phyloP scores from a whole-genome alignment of 1,140 invertebrate genomes.

The Araneus ventricosus region DNA sequence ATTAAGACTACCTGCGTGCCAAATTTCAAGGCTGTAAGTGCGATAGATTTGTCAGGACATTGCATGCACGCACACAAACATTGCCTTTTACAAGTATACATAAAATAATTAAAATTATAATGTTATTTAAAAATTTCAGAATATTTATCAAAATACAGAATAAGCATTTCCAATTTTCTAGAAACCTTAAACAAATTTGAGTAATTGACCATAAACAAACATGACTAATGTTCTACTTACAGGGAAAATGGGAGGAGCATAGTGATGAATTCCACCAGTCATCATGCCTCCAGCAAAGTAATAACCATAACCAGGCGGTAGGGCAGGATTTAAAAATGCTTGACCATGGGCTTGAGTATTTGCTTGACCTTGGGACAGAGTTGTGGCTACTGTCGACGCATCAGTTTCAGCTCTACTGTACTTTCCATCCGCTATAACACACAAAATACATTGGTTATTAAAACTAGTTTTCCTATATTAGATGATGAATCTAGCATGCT shows the following conservation, averaged over 20 bases:
- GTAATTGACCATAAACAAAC: neutral
- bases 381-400: constrained; percentile 88
- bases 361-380: constrained; percentile 86
- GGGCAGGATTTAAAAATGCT: constrained; percentile 79
- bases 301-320: constrained; percentile 86
- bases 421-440: constrained; percentile 85
- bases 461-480: too few relatives aligned
- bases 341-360: constrained; percentile 83
- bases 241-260: constrained; percentile 84
- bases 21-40: too few relatives aligned
- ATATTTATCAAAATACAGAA: too few relatives aligned
- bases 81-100: too few relatives aligned
- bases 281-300: constrained; percentile 85
- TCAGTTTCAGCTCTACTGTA: constrained; percentile 90
- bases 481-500: too few relatives aligned
- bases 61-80: too few relatives aligned
- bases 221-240: constrained; percentile 77
- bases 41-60: too few relatives aligned
- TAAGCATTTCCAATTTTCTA: too few relatives aligned
- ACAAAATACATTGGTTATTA: neutral
- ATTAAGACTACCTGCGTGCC: too few relatives aligned
- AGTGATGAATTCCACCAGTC: constrained; percentile 86
- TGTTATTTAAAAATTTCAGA: too few relatives aligned
- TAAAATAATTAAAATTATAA: too few relatives aligned
- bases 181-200: neutral